A percentile compares a stretch with the other conserved stretches of the same genome.
Conservation (phyloP, 1,140 invertebrate genomes). For the Mactra quadrangularis region DNA sequence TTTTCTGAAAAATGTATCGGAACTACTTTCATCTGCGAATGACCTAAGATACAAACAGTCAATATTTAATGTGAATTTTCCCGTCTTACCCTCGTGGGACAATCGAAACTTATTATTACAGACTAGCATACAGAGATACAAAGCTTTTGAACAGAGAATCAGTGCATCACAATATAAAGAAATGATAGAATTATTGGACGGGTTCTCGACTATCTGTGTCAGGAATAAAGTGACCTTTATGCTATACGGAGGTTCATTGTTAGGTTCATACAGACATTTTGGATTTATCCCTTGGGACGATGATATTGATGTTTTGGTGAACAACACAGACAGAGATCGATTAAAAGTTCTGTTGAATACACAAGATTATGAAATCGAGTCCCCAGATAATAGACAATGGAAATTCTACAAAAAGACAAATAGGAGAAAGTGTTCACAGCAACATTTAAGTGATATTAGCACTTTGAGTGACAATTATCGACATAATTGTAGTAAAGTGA, state of each 20-base stretch:
- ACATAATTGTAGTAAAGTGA: neutral
- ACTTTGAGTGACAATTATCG: no score
- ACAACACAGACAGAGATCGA: conserved; percentile 43
- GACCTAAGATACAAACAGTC: conserved; percentile 22
- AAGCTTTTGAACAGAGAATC: conserved; percentile 28
- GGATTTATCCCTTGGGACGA: conserved; percentile 75
- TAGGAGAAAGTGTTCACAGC: neutral
- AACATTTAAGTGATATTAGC: neutral
- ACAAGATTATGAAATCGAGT: conserved; percentile 9
- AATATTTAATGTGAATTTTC: conserved; percentile 3
- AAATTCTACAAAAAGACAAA: conserved; percentile 51
- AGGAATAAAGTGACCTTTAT: conserved; percentile 63
- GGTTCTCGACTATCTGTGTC: conserved; percentile 32
- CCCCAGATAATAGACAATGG: conserved; percentile 53
- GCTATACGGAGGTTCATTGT: conserved; percentile 68
- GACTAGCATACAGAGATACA: conserved; percentile 22
- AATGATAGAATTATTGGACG: conserved; percentile 40
- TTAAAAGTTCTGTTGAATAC: conserved; percentile 18
- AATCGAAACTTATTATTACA: conserved; percentile 35
- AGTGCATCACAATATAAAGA: neutral
- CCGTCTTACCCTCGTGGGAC: neutral
- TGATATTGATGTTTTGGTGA: conserved; percentile 71
- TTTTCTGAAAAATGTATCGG: no score
- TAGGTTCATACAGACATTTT: conserved; percentile 72
- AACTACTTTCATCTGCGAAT: neutral